phyloP scores from a whole-genome alignment of 2,888 invertebrate species.

The Temnothorax ravouxi region DNA sequence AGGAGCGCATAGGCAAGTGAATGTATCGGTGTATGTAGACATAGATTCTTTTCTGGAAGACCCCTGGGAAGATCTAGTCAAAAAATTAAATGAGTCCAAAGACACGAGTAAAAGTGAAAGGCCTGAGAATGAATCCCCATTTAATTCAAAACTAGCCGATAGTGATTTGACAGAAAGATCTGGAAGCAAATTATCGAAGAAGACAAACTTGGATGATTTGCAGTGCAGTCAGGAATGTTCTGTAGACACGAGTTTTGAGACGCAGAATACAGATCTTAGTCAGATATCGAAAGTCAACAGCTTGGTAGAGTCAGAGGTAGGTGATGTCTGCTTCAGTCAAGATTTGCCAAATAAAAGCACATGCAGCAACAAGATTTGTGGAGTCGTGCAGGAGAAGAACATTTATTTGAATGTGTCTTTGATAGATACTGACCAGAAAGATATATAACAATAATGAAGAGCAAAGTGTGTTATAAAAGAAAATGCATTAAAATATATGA shows the following conservation, averaged over 20 bases:
- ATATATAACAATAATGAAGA: conserved; percentile 62
- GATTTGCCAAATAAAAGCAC: conserved; percentile 52
- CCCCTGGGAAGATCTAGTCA: conserved; percentile 80
- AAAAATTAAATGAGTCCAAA: conserved; percentile 59
- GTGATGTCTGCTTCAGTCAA: conserved; percentile 60
- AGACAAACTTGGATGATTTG: conserved; percentile 29
- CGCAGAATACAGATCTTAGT: conserved; percentile 59
- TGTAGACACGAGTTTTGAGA: conserved; percentile 59
- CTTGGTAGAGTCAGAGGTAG: conserved; percentile 65
- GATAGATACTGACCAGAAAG: conserved; percentile 16
- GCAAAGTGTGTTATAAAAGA: not conserved
- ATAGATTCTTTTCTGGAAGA: conserved; percentile 79
- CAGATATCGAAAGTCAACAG: conserved; percentile 56
- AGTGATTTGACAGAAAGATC: conserved; percentile 14
- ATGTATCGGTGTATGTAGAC: conserved; percentile 79
- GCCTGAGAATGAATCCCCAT: conserved; percentile 4
- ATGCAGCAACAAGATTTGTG: conserved; percentile 32
- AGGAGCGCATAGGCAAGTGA: conserved; percentile 60
- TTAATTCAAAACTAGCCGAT: not conserved
- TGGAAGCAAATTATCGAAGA: conserved; percentile 20
- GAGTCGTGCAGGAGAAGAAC: not conserved
- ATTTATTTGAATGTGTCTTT: not conserved
- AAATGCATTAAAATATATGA: not conserved
- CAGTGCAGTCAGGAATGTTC: conserved; percentile 60
- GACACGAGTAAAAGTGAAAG: conserved; percentile 23